Conservation (phyloP, 1,140 invertebrate genomes). For the Sycophila sp. region DNA sequence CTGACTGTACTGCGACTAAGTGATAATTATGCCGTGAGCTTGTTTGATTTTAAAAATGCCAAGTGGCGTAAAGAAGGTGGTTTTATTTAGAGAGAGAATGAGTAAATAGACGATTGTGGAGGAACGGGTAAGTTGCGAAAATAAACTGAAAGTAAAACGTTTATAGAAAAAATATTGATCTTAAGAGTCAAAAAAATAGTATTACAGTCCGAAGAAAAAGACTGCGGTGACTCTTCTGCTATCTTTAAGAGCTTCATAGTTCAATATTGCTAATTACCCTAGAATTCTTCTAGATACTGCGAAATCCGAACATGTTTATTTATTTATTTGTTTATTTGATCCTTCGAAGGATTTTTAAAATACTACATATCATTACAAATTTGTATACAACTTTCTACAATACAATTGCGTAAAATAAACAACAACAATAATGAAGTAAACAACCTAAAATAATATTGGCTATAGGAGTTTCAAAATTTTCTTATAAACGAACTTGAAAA, state of each 20-base stretch:
- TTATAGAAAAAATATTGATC: conserved; percentile 40
- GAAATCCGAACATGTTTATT: too few species aligned
- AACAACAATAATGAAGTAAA: too few species aligned
- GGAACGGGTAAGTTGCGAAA: conserved; percentile 17
- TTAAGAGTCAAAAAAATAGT: conserved; percentile 32
- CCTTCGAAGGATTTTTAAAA: too few species aligned
- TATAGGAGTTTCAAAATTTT: too few species aligned
- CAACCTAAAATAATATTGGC: too few species aligned
- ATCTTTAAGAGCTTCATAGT: conserved; percentile 3
- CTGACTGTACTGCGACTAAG: too few species aligned
- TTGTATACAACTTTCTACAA: too few species aligned
- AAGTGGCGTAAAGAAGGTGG: neutral
- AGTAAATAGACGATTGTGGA: conserved; percentile 23
- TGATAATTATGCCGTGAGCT: neutral
- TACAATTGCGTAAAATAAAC: too few species aligned
- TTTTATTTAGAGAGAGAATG: conserved; percentile 28
- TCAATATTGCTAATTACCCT: conserved; percentile 7
- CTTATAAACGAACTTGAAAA: too few species aligned
- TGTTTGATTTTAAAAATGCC: conserved; percentile 6
- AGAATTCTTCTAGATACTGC: too few species aligned
- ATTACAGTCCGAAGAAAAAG: conserved; percentile 17
- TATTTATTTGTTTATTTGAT: too few species aligned
- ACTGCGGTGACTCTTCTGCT: conserved; percentile 28
- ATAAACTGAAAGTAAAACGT: conserved; percentile 39
- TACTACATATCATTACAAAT: too few species aligned